Percentiles rank a stretch among this genome's conserved stretches.
Evolutionary conservation across 2,797 vertebrate species (phyloP).

Genomic region (Amazona finschi): DNA sequence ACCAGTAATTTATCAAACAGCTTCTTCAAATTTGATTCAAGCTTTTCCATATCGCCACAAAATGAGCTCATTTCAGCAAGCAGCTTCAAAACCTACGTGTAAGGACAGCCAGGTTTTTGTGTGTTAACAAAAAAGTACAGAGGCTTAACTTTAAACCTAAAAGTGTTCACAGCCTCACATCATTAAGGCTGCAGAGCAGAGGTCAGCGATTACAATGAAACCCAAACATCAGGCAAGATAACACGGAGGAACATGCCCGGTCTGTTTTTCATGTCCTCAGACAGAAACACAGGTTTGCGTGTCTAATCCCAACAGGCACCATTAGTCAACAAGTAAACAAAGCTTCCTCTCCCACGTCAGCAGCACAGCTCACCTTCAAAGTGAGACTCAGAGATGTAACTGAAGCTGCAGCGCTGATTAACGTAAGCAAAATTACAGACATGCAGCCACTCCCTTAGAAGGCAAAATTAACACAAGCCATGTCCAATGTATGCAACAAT

Average conservation of each 20-base stretch:
- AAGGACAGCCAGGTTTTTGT: neutral
- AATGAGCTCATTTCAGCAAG: slow-evolving; percentile 98
- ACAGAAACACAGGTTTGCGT: neutral
- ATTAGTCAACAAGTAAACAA: neutral
- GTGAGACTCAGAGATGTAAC: neutral
- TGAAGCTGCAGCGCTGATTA: neutral
- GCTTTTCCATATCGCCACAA: slow-evolving; percentile 98
- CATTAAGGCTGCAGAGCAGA: neutral
- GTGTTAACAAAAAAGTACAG: neutral
- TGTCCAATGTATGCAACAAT: neutral
- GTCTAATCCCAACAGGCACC: neutral
- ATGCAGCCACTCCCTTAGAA: slow-evolving; percentile 11
- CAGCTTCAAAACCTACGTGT: slow-evolving; percentile 90
- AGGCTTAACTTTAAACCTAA: neutral
- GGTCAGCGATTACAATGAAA: neutral
- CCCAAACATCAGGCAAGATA: neutral
- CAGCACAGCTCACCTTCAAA: neutral
- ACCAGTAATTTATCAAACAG: slow-evolving; percentile 96
- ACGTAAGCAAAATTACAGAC: neutral
- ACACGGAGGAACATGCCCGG: neutral
- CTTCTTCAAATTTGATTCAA: slow-evolving; percentile 94
- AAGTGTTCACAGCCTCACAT: neutral
- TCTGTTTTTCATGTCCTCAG: neutral
- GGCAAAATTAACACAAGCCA: neutral
- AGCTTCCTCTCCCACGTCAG: neutral